Evolutionary conservation across 53 echinoderm and acorn worm genomes (phyloP).

Genomic region (Henricia sp.): DNA sequence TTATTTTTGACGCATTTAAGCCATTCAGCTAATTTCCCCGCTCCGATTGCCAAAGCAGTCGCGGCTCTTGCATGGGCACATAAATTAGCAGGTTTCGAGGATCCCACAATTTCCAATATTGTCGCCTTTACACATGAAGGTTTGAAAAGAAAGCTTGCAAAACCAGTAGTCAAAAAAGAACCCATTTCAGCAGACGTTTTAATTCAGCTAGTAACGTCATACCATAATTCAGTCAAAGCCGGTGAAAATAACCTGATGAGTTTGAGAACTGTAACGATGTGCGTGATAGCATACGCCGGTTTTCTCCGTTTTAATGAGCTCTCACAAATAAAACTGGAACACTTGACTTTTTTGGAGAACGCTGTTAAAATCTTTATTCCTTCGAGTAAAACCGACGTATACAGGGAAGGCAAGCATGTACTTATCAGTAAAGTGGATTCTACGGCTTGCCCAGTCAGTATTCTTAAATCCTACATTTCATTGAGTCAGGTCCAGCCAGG

Average conservation of each 20-base stretch:
- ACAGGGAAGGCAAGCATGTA: not conserved
- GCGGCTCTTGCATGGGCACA: constrained; percentile 45
- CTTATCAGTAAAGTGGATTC: constrained; percentile 17
- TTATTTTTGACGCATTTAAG: constrained; percentile 4
- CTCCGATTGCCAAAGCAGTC: constrained; percentile 30
- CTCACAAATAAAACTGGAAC: not conserved
- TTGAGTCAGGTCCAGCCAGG: not conserved
- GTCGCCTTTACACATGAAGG: not conserved
- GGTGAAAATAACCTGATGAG: not conserved
- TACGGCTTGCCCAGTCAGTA: constrained; percentile 4
- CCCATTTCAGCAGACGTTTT: not conserved
- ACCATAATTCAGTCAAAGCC: not conserved
- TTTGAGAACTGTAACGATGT: constrained; percentile 16
- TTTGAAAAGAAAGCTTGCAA: constrained; percentile 22
- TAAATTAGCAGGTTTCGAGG: constrained; percentile 1
- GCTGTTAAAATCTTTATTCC: not conserved
- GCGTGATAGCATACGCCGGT: not conserved
- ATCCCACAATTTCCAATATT: not conserved
- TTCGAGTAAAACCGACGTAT: constrained; percentile 27
- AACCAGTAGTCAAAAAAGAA: constrained; percentile 12
- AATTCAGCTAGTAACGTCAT: not conserved
- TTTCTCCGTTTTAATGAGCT: constrained; percentile 19
- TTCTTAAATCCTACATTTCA: constrained; percentile 17
- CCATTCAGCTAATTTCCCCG: not conserved
- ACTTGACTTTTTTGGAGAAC: not conserved